These are phyloP conservation scores for Gallinago media DNA, from an alignment of 2,113 vertebrate genomes.

Conservation along the genomic window DNA sequence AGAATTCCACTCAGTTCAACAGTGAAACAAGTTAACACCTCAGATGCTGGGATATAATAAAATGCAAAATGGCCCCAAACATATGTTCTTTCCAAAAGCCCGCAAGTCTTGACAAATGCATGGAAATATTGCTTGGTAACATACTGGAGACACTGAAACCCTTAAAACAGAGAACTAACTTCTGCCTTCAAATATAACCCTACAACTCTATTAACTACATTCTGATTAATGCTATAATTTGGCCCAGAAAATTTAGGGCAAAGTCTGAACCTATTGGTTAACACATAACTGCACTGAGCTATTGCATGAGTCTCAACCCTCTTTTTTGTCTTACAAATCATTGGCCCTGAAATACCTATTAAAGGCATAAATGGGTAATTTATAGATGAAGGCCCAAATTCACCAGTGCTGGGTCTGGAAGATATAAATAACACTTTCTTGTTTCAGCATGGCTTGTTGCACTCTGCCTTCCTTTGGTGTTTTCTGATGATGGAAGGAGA, in stretches of 20 bases:
- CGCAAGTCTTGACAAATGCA: not conserved
- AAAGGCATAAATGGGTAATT: conserved; percentile 56
- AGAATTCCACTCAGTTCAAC: not conserved
- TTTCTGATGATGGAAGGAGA: conserved; percentile 59
- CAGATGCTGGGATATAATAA: not conserved
- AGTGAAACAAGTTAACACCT: conserved; percentile 33
- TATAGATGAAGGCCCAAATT: conserved; percentile 65
- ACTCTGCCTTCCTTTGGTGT: conserved; percentile 62
- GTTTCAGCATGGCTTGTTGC: conserved; percentile 45
- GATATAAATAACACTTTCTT: conserved; percentile 64
- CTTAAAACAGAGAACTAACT: not conserved
- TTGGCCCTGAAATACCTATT: conserved; percentile 56
- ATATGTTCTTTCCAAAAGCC: not conserved
- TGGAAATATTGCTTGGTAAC: not conserved
- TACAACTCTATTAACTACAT: not conserved
- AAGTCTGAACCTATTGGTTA: conserved; percentile 37
- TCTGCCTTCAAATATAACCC: not conserved
- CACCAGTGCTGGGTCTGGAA: conserved; percentile 44
- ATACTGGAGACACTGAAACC: not conserved
- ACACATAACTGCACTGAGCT: conserved; percentile 2
- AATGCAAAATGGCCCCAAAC: not conserved
- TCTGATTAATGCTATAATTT: conserved; percentile 32
- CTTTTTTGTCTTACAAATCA: conserved; percentile 56
- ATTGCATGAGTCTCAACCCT: not conserved
- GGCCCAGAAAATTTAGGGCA: conserved; percentile 14